Evolutionary conservation across 2,113 vertebrate species (phyloP).

Genomic region (Rafetus swinhoei): DNA sequence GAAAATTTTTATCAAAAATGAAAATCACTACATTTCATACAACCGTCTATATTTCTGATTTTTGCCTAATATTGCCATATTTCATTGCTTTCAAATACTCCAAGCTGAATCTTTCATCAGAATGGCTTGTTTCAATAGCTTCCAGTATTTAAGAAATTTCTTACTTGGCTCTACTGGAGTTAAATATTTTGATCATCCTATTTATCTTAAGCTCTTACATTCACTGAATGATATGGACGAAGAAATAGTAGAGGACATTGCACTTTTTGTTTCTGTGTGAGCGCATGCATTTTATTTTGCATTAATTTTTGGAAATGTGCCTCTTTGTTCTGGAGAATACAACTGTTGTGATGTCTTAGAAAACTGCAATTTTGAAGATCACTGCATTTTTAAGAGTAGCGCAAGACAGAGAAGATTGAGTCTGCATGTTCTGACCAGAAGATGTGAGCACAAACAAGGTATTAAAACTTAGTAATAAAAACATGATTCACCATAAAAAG

Average conservation of each 20-base stretch:
- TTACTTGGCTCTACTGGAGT: background rate
- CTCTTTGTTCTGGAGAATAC: background rate
- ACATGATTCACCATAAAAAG: background rate
- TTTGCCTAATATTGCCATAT: background rate
- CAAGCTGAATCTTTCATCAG: background rate
- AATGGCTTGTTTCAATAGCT: background rate
- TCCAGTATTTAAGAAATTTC: background rate
- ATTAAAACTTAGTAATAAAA: background rate
- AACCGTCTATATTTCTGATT: background rate
- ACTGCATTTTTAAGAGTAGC: background rate
- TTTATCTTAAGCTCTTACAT: background rate
- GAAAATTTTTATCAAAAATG: background rate
- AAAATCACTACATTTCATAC: background rate
- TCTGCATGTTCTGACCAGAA: accelerated
- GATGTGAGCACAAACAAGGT: background rate
- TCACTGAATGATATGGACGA: too few relatives aligned
- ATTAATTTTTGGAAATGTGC: accelerated
- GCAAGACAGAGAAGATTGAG: background rate
- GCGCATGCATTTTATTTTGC: background rate
- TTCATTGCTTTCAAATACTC: background rate
- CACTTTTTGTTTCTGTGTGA: background rate
- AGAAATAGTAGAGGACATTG: background rate
- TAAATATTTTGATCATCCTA: background rate
- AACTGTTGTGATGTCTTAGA: background rate
- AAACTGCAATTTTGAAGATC: background rate